Percentiles rank a stretch among this genome's conserved stretches.
phyloP scores from a whole-genome alignment of 92 coral and sea anemone genomes.

The Diadumene lineata region DNA sequence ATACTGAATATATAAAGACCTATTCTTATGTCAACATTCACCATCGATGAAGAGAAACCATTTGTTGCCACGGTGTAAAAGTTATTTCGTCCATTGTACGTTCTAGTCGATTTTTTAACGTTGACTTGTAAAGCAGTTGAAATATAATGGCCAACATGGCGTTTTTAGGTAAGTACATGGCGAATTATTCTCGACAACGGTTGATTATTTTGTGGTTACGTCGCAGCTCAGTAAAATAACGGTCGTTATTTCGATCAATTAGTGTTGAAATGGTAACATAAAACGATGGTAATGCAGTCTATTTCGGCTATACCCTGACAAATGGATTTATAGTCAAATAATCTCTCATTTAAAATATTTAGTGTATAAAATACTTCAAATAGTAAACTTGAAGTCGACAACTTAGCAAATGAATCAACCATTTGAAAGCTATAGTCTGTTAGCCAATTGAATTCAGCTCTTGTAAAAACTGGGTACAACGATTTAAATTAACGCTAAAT shows the following conservation, averaged over 20 bases:
- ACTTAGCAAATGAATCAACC: background rate
- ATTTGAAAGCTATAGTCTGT: background rate
- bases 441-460: background rate
- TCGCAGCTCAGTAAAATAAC: background rate
- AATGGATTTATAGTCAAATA: background rate
- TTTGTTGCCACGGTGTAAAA: conserved; percentile 18
- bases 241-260: conserved; percentile 5
- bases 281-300: background rate
- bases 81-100: background rate
- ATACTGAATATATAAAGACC: conserved; percentile 1
- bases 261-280: conserved; percentile 1
- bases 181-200: background rate
- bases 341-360: background rate
- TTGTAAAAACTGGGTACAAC: no score
- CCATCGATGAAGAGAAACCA: conserved; percentile 12
- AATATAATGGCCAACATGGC: conserved; percentile 15
- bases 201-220: background rate
- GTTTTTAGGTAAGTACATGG: conserved; percentile 6
- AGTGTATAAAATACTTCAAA: conserved; percentile 2
- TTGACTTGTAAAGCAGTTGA: background rate
- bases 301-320: background rate
- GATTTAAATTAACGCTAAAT: no score
- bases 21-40: conserved; percentile 17
- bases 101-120: background rate
- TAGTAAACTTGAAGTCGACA: background rate